Conservation (phyloP, 1,140 invertebrate genomes). For the Drosophila leontia region DNA sequence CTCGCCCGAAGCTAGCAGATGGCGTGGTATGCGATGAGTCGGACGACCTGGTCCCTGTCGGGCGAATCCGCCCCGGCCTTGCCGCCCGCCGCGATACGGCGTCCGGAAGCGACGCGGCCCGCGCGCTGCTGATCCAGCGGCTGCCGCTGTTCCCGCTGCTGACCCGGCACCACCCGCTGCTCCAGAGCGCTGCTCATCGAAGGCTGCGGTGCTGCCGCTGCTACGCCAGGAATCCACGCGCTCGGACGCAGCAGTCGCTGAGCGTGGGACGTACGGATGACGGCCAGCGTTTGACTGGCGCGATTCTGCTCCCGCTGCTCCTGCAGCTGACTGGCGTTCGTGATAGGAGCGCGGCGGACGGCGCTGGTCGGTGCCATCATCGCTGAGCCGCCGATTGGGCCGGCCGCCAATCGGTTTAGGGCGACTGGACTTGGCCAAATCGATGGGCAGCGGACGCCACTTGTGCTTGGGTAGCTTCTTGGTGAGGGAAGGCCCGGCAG, state of each 20-base stretch:
- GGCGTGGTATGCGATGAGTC: constrained; percentile 84
- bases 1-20: constrained; percentile 82
- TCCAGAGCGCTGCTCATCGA: constrained; percentile 64
- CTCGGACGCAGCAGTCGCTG: constrained; percentile 70
- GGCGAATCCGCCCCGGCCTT: constrained; percentile 80
- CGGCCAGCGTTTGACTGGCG: constrained; percentile 55
- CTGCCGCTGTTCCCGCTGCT: constrained; percentile 34
- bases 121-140: constrained; percentile 47
- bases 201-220: constrained; percentile 74
- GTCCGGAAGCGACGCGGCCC: constrained; percentile 78
- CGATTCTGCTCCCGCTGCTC: constrained; percentile 40
- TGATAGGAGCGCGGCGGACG: constrained; percentile 66
- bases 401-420: constrained; percentile 77
- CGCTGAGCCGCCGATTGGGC: constrained; percentile 63
- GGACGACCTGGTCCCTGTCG: constrained; percentile 84
- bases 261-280: constrained; percentile 64
- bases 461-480: constrained; percentile 89
- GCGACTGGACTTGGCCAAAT: constrained; percentile 86
- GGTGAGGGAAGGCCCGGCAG: constrained; percentile 75
- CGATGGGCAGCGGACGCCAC: constrained; percentile 91
- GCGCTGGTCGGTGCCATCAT: constrained; percentile 63
- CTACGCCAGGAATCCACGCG: constrained; percentile 85
- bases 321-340: constrained; percentile 42
- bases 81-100: constrained; percentile 79
- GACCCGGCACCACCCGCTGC: constrained; percentile 53